phyloP scores from a whole-genome alignment of 2,113 vertebrate species.

The Brachyhypopomus occidentalis region DNA sequence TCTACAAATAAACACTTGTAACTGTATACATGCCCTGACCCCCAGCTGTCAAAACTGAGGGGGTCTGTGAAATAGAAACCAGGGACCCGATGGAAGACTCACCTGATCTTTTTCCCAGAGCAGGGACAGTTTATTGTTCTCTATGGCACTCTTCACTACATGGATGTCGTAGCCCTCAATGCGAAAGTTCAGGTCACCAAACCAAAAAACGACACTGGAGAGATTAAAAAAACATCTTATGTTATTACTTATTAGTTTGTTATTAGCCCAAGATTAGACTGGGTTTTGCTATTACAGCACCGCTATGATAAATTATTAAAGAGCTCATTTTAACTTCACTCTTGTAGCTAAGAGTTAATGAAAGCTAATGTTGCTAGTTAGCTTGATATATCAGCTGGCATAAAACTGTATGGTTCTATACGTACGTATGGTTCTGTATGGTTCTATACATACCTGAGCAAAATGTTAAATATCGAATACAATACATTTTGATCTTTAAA shows the following conservation, averaged over 20 bases:
- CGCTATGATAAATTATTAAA: background rate
- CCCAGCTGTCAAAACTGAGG: background rate
- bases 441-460: no score
- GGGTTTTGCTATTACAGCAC: background rate
- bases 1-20: constrained; percentile 16
- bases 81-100: constrained; percentile 41
- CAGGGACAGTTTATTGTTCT: constrained; percentile 86
- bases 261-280: background rate
- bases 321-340: background rate
- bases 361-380: no score
- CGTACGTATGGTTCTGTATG: no score
- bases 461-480: no score
- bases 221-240: constrained; percentile 22
- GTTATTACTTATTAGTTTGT: background rate
- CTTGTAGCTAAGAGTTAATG: background rate
- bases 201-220: constrained; percentile 94
- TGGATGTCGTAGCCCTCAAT: constrained; percentile 95
- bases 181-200: constrained; percentile 97
- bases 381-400: no score
- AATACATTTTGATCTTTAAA: no score
- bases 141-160: constrained; percentile 93
- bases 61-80: background rate
- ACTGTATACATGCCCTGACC: background rate
- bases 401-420: no score
- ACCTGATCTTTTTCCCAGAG: constrained; percentile 99